Evolutionary conservation across 2,888 invertebrate genomes (phyloP).

Genomic region (Vandiemenella viatica): DNA sequence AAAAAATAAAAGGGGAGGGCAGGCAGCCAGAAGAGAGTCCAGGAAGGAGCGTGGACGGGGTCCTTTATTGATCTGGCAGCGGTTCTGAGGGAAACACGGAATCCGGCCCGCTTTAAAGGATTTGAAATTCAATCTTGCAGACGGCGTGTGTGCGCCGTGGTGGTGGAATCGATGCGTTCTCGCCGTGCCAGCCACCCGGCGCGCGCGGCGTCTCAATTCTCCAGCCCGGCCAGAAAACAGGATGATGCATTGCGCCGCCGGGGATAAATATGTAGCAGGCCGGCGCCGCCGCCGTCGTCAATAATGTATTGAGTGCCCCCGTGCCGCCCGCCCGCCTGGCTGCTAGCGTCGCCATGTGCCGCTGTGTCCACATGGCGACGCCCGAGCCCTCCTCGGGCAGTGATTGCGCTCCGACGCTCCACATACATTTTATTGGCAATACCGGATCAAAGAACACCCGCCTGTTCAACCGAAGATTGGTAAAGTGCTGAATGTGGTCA

Average conservation of each 20-base stretch:
- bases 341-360: background rate
- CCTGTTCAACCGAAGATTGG: no score
- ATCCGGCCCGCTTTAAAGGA: constrained; percentile 9
- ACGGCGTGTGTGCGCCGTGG: constrained; percentile 3
- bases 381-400: background rate
- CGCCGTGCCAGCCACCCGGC: no score
- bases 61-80: background rate
- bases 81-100: constrained; percentile 1
- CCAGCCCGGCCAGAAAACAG: background rate
- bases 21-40: no score
- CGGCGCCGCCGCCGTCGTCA: no score
- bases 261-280: background rate
- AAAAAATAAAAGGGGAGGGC: no score
- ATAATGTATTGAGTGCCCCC: background rate
- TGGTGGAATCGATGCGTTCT: constrained; percentile 6
- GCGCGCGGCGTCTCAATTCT: background rate
- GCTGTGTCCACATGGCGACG: background rate
- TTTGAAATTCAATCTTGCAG: constrained; percentile 11
- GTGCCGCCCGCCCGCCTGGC: no score
- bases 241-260: background rate
- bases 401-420: background rate
- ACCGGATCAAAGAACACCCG: no score
- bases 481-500: no score
- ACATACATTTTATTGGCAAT: no score
- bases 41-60: no score